These are phyloP conservation scores for Tryphoninae sp. DNA, from an alignment of 2,888 invertebrate genomes.

Conservation along the genomic window DNA sequence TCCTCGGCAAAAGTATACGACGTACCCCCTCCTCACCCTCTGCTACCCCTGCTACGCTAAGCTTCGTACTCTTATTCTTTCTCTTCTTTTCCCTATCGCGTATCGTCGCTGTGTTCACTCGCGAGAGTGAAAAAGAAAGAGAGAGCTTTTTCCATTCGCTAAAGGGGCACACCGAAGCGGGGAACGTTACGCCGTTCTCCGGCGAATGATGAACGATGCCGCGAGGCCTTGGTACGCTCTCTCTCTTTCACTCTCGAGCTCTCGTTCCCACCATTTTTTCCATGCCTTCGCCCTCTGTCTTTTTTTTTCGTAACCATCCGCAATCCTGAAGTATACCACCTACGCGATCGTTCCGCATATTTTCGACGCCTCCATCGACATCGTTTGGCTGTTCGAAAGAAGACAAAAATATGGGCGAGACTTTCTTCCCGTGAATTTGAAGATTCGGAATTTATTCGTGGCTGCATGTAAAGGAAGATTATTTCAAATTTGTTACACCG, in stretches of 20 bases:
- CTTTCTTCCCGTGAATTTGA: neutral
- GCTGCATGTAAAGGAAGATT: neutral
- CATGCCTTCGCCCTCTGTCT: constrained; percentile 9
- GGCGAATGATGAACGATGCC: constrained; percentile 77
- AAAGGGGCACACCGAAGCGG: constrained; percentile 68
- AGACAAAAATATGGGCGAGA: constrained; percentile 1
- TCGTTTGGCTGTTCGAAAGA: constrained; percentile 28
- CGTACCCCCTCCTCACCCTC: constrained; percentile 59
- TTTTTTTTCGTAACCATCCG: neutral
- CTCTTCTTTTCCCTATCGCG: constrained; percentile 50
- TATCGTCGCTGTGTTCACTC: constrained; percentile 29
- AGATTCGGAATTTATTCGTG: constrained; percentile 14
- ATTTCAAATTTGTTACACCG: neutral
- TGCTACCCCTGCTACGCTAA: neutral
- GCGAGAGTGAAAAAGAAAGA: constrained; percentile 63
- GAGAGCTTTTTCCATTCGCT: constrained; percentile 44
- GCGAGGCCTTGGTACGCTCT: constrained; percentile 58
- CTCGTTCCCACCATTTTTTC: constrained; percentile 1
- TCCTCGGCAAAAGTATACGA: constrained; percentile 58
- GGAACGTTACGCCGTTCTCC: constrained; percentile 72
- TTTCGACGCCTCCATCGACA: constrained; percentile 48
- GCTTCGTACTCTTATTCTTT: constrained; percentile 44
- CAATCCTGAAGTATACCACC: constrained; percentile 48
- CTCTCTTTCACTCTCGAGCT: constrained; percentile 59
- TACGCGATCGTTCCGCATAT: constrained; percentile 55